phyloP scores from a whole-genome alignment of 2,113 vertebrate species.

The Bucco capensis region DNA sequence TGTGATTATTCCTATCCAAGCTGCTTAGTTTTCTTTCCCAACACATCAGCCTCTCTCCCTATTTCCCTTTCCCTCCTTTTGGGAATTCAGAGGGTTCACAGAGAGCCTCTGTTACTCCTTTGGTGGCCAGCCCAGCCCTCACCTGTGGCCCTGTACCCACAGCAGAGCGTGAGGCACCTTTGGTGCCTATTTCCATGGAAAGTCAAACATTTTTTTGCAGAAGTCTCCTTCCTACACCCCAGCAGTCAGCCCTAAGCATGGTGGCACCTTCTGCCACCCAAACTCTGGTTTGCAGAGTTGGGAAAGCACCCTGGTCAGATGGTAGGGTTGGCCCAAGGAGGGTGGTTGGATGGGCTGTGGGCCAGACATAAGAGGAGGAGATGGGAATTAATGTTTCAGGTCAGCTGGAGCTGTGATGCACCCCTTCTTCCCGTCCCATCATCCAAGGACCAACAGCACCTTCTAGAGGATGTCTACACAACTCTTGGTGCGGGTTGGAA shows the following conservation, averaged over 20 bases:
- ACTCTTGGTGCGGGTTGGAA: background rate
- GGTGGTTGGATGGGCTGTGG: background rate
- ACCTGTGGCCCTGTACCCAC: fast-evolving
- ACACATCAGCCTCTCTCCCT: background rate
- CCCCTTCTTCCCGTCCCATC: background rate
- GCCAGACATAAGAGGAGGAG: fast-evolving
- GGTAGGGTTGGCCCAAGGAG: background rate
- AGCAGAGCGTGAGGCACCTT: too few species aligned
- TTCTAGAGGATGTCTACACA: fast-evolving
- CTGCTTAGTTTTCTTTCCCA: background rate
- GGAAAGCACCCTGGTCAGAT: fast-evolving
- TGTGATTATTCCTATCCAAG: too few species aligned
- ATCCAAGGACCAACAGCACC: fast-evolving
- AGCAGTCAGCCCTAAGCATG: fast-evolving
- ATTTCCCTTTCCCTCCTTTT: background rate
- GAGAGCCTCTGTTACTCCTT: background rate
- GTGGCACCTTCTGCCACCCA: fast-evolving
- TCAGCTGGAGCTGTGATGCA: background rate
- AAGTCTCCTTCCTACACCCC: background rate
- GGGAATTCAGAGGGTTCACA: background rate
- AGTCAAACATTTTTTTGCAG: background rate
- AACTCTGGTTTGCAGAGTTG: too few species aligned
- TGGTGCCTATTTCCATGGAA: background rate
- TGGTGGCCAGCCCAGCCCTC: background rate
- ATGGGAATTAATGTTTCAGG: background rate